Base-by-base conservation (phyloP, 1,140 invertebrate genomes). In the Eriocheir sinensis region DNA sequence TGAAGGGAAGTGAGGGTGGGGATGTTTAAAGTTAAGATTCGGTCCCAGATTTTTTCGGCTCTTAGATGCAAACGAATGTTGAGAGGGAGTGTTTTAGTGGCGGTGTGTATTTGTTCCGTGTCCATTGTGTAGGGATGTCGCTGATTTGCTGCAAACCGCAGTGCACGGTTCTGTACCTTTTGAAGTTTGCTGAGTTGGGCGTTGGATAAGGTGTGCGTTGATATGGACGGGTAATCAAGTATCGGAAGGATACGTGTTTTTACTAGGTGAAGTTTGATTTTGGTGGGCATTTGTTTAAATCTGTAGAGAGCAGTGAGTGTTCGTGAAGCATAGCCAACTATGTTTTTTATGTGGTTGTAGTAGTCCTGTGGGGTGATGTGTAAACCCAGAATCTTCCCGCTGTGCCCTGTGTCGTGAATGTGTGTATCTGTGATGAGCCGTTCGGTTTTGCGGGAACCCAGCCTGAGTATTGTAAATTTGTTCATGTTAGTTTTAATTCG, bases 401-500 rank as follows among this genome's bases (percentile, higher is more conserved):
- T 8, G n/a, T 83, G 9, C 6, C 34, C 40, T 27, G 12, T 38
- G 12, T 88, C 4, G 21, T 15, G 17, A 21, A 88, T 34, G 27
- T 83, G n/a, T 9, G n/a, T 34, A 30, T 83, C 8, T 12, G n/a
- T 83, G 8, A 83, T 83, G n/a, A 83, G 81, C 6, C 6, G 9
- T 83, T 83, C n/a, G 8, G 9, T 8, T 30, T 83, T 83, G 6
- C 8, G 17, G 2, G 2, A 32, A 40, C n/a, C 36, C n/a, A 36
- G n/a, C 2, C 17, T 15, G 36, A 88, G 27, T 38, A 88, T 40
- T 2, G 6, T 6, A 38, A 88, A 88, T 88, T 32, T 88, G 27
- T 88, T 88, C 4, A 38, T 88, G 34, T 88, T 88, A 38, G 85
- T 34, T 38, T 88, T 88, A 38, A 88, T 88, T 88, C 34, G 15